A percentile compares a stretch with the other conserved stretches of the same genome.
Conservation (phyloP, 37 sponge, comb jelly and placozoan genomes). For the Spongia lamella region DNA sequence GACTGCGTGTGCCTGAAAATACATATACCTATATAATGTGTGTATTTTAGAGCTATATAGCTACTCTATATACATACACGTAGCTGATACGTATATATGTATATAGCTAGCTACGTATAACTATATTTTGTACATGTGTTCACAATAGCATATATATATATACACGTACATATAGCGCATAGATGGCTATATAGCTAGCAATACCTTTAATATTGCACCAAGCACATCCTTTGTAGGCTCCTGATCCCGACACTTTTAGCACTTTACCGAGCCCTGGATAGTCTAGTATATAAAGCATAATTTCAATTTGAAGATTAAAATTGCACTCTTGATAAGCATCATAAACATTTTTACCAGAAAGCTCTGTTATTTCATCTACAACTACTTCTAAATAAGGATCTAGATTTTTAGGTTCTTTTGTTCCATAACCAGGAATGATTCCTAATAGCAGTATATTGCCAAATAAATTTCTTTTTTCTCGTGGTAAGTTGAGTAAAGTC, state of each 20-base stretch:
- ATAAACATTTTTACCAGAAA: background rate
- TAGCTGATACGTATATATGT: too few relatives aligned
- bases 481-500: too few relatives aligned
- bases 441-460: slow-evolving; percentile 13
- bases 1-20: too few relatives aligned
- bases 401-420: background rate
- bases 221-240: too few relatives aligned
- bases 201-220: slow-evolving; percentile 22
- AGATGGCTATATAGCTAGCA: too few relatives aligned
- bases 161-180: too few relatives aligned
- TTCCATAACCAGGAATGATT: slow-evolving; percentile 15
- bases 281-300: slow-evolving; percentile 11
- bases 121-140: too few relatives aligned
- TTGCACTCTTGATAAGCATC: slow-evolving; percentile 14
- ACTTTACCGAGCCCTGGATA: slow-evolving; percentile 29
- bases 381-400: slow-evolving; percentile 12
- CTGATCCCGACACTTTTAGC: slow-evolving; percentile 6
- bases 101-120: too few relatives aligned
- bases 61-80: too few relatives aligned
- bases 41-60: too few relatives aligned
- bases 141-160: too few relatives aligned
- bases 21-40: too few relatives aligned
- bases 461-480: background rate
- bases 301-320: slow-evolving; percentile 2
- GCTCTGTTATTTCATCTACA: slow-evolving; percentile 12